Evolutionary conservation across 2,888 invertebrate genomes (phyloP), one percentile per base, ranked within the genome.

Genomic region (Aleiodes leptofemur): DNA sequence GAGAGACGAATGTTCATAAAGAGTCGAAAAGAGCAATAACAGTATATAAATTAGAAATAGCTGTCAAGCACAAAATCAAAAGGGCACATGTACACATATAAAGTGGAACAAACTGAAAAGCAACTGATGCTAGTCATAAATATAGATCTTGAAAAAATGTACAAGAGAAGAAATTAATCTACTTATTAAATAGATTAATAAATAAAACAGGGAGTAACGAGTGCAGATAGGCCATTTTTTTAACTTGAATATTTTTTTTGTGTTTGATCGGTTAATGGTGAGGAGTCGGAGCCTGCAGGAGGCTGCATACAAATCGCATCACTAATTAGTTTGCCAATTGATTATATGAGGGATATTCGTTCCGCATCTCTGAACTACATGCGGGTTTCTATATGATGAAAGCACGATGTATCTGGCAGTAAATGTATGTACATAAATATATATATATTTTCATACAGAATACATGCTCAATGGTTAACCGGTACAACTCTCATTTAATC

Each of bases 261-360:
- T 11, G 9, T 43, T 43, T 43, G 9, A 43, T 43, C 3, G 7
- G 7, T 43, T 68, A 50, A 31, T 9, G 57, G 69, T n/a, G 73
- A 51, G 23, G 70, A 72, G 50, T 53, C 59, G 50, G 66, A 78
- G 75, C 82, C 81, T 79, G 80, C 79, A 82, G 82, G 76, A 79
- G 73, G 74, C 82, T 82, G 82, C 81, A 81, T 83, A 64, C 64
- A 64, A 64, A 64, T 64, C 83, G 82, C 82, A 83, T 82, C 82
- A 80, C 83, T 85, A 85, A 85, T 84, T 83, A 85, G 84, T 83
- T 80, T 79, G 80, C 81, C 83, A 82, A 83, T 84, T 84, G 83
- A 82, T 83, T 82, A 81, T 79, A 68, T 72, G 61, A 14, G 66
- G 71, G 57, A 55, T 53, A 77, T 76, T 77, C 71, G 68, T 71